phyloP scores from a whole-genome alignment of 2,888 invertebrate genomes.

The Thysanoteuthis rhombus region DNA sequence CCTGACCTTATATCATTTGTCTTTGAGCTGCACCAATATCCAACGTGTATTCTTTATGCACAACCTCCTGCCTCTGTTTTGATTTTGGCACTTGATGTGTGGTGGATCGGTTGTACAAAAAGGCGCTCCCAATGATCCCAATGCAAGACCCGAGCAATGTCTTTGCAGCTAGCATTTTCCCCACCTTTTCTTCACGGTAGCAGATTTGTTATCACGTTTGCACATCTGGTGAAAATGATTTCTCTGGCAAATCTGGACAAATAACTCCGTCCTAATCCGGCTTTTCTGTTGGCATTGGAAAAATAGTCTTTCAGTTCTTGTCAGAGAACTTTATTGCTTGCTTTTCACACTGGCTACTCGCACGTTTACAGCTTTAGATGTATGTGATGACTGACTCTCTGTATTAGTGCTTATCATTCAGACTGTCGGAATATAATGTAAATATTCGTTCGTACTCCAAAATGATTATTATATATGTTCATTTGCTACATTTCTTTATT shows the following conservation, averaged over 20 bases:
- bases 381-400: no score
- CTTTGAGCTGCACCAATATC: background rate
- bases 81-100: no score
- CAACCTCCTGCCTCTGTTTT: background rate
- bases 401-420: no score
- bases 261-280: background rate
- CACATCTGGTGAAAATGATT: background rate
- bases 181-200: background rate
- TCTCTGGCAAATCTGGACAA: background rate
- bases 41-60: background rate
- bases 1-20: background rate
- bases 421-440: no score
- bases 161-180: no score
- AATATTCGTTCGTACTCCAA: no score
- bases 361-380: no score
- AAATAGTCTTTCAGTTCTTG: background rate
- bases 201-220: background rate
- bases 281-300: background rate
- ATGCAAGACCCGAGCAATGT: no score
- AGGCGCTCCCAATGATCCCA: background rate
- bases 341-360: no score
- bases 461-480: no score
- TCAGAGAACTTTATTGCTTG: background rate
- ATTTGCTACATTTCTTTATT: no score
- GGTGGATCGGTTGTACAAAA: background rate